These are phyloP conservation scores for Bradypodion pumilum DNA, from an alignment of 2,797 vertebrate species.

Conservation along the genomic window DNA sequence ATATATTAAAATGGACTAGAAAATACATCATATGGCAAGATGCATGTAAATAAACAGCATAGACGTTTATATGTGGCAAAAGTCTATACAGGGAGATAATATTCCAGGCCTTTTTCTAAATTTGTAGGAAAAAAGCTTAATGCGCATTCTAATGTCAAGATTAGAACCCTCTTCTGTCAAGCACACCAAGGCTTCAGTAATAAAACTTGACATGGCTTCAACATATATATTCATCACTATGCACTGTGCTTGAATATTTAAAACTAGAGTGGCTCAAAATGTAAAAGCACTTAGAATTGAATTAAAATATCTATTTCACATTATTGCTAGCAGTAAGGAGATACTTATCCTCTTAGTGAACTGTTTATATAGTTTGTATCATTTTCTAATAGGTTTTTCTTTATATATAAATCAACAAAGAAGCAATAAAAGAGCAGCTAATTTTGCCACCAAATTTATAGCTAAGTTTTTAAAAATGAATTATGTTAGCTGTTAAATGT, in stretches of 20 bases:
- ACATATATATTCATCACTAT: neutral
- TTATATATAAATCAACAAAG: neutral
- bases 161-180: conserved; percentile 6
- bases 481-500: neutral
- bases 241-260: neutral
- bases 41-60: too few species aligned
- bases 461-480: neutral
- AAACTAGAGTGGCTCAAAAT: neutral
- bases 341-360: neutral
- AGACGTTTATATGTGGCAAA: neutral
- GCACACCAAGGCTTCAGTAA: neutral
- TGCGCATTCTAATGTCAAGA: neutral
- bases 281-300: neutral
- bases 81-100: neutral
- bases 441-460: neutral
- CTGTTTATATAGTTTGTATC: neutral
- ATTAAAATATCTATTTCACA: conserved; percentile 3
- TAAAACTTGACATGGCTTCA: neutral
- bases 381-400: neutral
- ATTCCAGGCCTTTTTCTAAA: neutral
- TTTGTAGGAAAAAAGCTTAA: neutral
- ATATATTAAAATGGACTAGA: neutral
- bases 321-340: neutral
- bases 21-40: neutral
- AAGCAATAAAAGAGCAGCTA: neutral